phyloP scores from a whole-genome alignment of 2,888 invertebrate genomes.

The Boloria selene region DNA sequence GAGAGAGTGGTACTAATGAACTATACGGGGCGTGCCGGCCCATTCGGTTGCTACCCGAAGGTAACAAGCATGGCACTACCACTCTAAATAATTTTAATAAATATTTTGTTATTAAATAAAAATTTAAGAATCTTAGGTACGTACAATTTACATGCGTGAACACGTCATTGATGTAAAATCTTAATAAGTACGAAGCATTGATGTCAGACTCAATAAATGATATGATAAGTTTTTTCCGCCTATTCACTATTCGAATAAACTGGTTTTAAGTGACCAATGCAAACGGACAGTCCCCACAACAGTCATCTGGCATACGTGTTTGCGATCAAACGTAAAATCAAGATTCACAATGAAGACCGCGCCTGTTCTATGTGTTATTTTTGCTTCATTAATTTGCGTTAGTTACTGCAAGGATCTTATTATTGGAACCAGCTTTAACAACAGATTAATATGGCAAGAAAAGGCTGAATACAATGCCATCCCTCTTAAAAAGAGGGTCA shows the following conservation, averaged over 20 bases:
- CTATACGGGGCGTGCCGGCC: too few species aligned
- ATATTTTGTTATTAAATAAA: too few species aligned
- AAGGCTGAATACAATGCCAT: constrained; percentile 73
- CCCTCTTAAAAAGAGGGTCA: constrained; percentile 74
- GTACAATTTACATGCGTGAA: constrained; percentile 1
- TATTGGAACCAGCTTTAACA: constrained; percentile 72
- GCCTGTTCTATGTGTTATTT: constrained; percentile 55
- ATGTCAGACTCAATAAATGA: constrained; percentile 33
- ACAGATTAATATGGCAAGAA: constrained; percentile 65
- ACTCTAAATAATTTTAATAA: too few species aligned
- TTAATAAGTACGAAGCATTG: constrained; percentile 13
- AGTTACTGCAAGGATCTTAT: constrained; percentile 70
- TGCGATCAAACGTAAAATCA: constrained; percentile 50
- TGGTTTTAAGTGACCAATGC: constrained; percentile 45
- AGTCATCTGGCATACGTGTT: constrained; percentile 56
- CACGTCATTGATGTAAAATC: constrained; percentile 12
- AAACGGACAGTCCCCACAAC: constrained; percentile 41
- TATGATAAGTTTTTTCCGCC: constrained; percentile 57
- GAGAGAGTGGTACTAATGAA: too few species aligned
- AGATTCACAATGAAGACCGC: constrained; percentile 61
- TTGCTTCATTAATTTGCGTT: constrained; percentile 58
- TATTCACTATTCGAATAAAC: constrained; percentile 54
- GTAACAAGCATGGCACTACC: too few species aligned
- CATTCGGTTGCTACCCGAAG: too few species aligned
- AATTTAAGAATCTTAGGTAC: too few species aligned